Base-by-base conservation (phyloP, 1,140 invertebrate species). In the Lerema accius region DNA sequence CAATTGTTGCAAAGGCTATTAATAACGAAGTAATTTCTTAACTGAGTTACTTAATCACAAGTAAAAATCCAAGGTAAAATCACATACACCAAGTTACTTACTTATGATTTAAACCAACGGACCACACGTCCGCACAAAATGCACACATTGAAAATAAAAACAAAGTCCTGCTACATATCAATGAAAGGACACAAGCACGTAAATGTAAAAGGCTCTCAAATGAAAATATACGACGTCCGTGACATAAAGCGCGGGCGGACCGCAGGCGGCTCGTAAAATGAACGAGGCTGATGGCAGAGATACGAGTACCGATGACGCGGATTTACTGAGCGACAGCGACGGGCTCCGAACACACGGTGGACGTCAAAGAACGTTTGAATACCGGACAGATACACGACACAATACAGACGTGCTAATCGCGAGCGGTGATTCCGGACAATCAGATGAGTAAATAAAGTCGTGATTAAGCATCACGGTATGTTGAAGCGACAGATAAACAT, bases 121-220 rank as follows among this genome's bases (percentile, higher is more conserved):
- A 9, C 9, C 28, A 4, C 4, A 32, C 9, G 4, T 4, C 28
- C 28, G 7, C 28, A 1, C 4, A 9, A 48, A 32, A 11, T 9
- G 35, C n/a, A 17, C 13, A 35, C 32, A 39, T 37, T 11, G 49
- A 19, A 51, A 16, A 51, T 51, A 51, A 39, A 51, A 51, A 51
- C 49, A 37, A 15, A 48, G 28, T 51, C 37, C 49, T 37, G 49
- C 35, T 15, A 15, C 49, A 51, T 37, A 51, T 51, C 35, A 51
- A 51, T 51, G 49, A 14, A 35, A 15, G 19, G 9, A 50, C 37
- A 50, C 15, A 35, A 28, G 11, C 35, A 53, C 35, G 14, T 11
- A 39, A 49, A 23, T 49, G 46, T 49, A 28, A 53, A 40, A 40
- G 49, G 16, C 26, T 53, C 16, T 53, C 15, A 50, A 50, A 50